These are phyloP conservation scores for Myrmecophaga tridactyla DNA, from an alignment of 2,113 vertebrate genomes.

Conservation along the genomic window DNA sequence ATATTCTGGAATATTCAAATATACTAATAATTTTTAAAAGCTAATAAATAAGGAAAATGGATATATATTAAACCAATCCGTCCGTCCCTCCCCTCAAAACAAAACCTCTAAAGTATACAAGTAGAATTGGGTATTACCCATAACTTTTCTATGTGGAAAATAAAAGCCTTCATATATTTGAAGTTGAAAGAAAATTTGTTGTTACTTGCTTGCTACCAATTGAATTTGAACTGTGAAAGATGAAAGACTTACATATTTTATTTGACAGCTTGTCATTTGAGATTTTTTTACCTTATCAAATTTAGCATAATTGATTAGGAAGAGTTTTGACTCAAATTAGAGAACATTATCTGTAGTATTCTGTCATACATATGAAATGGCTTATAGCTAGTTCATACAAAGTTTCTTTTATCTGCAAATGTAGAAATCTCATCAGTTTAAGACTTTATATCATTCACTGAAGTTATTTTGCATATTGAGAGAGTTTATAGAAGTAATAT, in stretches of 20 bases:
- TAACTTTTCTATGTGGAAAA: background rate
- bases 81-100: no score
- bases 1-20: background rate
- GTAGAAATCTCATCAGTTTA: background rate
- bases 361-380: background rate
- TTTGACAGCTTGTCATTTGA: constrained; percentile 26
- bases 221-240: background rate
- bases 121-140: background rate
- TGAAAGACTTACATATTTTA: background rate
- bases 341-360: background rate
- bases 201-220: background rate
- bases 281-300: background rate
- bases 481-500: background rate
- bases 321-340: background rate
- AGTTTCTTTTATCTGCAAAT: background rate
- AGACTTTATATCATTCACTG: constrained; percentile 11
- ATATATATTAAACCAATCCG: background rate
- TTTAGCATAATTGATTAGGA: background rate
- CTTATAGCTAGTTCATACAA: background rate
- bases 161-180: background rate
- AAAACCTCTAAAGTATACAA: no score
- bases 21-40: background rate
- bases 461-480: background rate
- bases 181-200: constrained; percentile 13
- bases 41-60: background rate